Base-by-base conservation (phyloP, 2,797 vertebrate species). In the Botia almorhae region DNA sequence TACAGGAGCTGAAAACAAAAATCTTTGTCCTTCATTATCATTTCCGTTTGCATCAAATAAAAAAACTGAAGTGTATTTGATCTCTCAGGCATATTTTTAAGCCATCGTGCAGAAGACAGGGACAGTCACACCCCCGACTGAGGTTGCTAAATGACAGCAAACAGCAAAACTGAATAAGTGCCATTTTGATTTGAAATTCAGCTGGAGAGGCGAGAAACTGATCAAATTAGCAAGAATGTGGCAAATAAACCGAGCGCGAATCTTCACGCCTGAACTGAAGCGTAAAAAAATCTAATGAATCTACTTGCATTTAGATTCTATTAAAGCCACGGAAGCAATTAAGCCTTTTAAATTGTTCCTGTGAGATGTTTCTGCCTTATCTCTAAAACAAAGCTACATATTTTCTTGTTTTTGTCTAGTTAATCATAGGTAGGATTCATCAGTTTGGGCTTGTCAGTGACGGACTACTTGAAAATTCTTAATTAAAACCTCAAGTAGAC, bases 211-310 rank as follows among this genome's bases (percentile, higher is more conserved):
- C 43, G 36, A 74, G 69, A 74, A 70, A 60, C 61, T 88, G 89
- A 89, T 86, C 92, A 93, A 95, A 95, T 95, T 93, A 90, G 91
- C 91, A 92, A 91, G 90, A 91, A 94, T 93, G 93, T 93, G 92
- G 94, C 93, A 94, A 94, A 92, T 94, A 95, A 95, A 95, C 93
- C 95, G 93, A 88, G 90, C 88, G 90, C 91, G 90, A 91, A 90
- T 92, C 89, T 95, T 95, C 94, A 92, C 94, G 93, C 93, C 92
- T 93, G 93, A 95, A 95, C 92, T 93, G 91, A 94, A 93, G 94
- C 95, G 95, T 48, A 95, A 95, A 94, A 92, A 90, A 90, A 90
- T 87, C 92, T 89, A 89, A 93, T 93, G 95, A 96, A 96, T 94
- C 94, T 92, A 93, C 91, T 87, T 92, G 85, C 84, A 95, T 96